These are phyloP conservation scores for Antheraea mylitta DNA, from an alignment of 1,140 invertebrate species.

Conservation along the genomic window DNA sequence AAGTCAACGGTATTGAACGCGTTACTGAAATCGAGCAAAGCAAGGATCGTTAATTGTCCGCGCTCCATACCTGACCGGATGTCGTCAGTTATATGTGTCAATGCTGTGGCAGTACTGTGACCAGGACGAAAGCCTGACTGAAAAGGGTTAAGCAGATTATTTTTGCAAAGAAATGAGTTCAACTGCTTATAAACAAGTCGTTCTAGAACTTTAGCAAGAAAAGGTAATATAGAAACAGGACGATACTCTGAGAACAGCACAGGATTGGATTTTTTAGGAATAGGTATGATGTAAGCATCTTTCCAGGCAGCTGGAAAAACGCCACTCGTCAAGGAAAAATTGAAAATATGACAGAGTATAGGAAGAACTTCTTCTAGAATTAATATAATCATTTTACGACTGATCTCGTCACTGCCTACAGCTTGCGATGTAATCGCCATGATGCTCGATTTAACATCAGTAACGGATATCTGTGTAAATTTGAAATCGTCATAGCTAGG, in stretches of 20 bases:
- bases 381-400: slow-evolving; percentile 22
- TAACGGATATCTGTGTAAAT: slow-evolving; percentile 11
- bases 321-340: slow-evolving; percentile 14
- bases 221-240: no score
- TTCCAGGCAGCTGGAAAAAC: slow-evolving; percentile 24
- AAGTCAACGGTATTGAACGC: neutral
- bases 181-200: no score
- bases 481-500: slow-evolving; percentile 14
- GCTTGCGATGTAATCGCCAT: slow-evolving; percentile 19
- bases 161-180: no score
- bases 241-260: neutral
- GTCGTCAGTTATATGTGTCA: neutral
- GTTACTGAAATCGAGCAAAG: neutral
- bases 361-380: slow-evolving; percentile 20
- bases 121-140: no score
- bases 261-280: slow-evolving; percentile 23
- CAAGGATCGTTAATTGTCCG: slow-evolving; percentile 1
- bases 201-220: no score
- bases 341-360: slow-evolving; percentile 16
- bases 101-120: no score
- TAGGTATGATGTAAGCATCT: slow-evolving; percentile 18
- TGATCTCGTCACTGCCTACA: slow-evolving; percentile 23
- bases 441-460: slow-evolving; percentile 24
- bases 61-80: neutral
- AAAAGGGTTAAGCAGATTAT: no score